Conservation (phyloP, 2,797 vertebrate species). For the Cephalopachus bancanus region DNA sequence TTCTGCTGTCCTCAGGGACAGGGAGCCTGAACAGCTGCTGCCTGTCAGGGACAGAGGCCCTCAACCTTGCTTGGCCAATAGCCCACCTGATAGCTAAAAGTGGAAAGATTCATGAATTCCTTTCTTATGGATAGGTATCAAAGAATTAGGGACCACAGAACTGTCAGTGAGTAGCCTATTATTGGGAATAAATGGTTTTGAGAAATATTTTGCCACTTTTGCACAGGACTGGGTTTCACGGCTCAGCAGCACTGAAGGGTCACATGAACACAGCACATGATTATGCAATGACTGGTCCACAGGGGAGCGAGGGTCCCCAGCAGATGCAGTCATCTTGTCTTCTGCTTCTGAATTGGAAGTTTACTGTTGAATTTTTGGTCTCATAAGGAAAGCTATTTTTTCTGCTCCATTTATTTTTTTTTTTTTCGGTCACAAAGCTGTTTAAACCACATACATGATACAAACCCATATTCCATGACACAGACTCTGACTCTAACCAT, state of each 20-base stretch:
- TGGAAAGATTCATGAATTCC: not conserved
- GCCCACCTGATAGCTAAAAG: not conserved
- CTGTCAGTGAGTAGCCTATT: not conserved
- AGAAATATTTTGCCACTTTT: not conserved
- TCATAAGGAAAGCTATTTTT: slow-evolving; percentile 72
- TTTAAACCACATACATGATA: slow-evolving; percentile 17
- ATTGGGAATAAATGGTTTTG: not conserved
- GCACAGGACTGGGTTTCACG: not conserved
- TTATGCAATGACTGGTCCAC: not conserved
- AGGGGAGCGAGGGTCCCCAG: not conserved
- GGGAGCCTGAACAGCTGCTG: slow-evolving; percentile 67
- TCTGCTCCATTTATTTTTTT: slow-evolving; percentile 70
- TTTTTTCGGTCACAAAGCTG: slow-evolving; percentile 53
- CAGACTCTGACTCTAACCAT: not conserved
- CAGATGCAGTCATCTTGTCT: not conserved
- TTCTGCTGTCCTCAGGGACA: slow-evolving; percentile 72
- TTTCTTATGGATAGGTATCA: not conserved
- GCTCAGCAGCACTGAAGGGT: not conserved
- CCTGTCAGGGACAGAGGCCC: slow-evolving; percentile 19
- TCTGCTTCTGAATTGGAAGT: slow-evolving; percentile 50
- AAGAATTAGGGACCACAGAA: not conserved
- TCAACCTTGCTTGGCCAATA: not conserved
- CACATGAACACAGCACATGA: rapidly evolving
- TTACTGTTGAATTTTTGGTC: slow-evolving; percentile 53
- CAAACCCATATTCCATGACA: slow-evolving; percentile 9